A percentile compares a stretch with the other conserved stretches of the same genome.
Conservation (phyloP, 2,113 vertebrate genomes). For the Glaucomys volans region DNA sequence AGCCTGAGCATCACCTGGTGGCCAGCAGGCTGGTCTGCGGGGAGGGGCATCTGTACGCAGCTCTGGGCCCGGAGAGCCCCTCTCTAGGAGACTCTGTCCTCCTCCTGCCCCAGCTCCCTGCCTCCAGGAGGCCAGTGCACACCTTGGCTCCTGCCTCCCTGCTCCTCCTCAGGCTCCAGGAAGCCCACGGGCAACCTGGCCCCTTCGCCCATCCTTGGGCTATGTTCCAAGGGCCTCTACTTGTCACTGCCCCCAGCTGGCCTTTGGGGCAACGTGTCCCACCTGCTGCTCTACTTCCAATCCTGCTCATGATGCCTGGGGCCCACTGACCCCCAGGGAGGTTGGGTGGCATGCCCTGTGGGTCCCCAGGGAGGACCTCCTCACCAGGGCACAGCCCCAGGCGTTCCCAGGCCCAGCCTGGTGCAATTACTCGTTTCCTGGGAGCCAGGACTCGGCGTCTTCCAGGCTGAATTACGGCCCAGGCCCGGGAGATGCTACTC, state of each 20-base stretch:
- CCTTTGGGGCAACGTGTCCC: too few species aligned
- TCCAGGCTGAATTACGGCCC: accelerated
- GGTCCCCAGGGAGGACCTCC: neutral
- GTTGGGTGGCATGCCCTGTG: neutral
- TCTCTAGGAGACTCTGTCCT: neutral
- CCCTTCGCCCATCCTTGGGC: neutral
- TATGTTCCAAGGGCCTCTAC: neutral
- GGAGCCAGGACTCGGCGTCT: accelerated
- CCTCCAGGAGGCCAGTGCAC: neutral
- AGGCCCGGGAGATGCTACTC: neutral
- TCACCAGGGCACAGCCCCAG: neutral
- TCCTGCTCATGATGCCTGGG: too few species aligned
- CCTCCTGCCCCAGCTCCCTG: neutral
- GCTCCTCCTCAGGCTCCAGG: too few species aligned
- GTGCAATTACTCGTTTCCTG: neutral
- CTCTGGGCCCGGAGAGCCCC: accelerated
- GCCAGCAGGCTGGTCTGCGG: too few species aligned
- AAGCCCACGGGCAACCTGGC: neutral
- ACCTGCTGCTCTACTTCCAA: neutral
- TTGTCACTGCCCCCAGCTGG: neutral
- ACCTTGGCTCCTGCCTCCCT: neutral
- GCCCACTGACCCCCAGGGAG: neutral
- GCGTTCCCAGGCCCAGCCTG: neutral
- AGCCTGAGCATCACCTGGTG: accelerated
- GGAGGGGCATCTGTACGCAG: accelerated